Percentiles rank a stretch among this genome's conserved stretches.
phyloP scores from a whole-genome alignment of 2,113 vertebrate species.

The Hydrochoerus hydrochaeris region DNA sequence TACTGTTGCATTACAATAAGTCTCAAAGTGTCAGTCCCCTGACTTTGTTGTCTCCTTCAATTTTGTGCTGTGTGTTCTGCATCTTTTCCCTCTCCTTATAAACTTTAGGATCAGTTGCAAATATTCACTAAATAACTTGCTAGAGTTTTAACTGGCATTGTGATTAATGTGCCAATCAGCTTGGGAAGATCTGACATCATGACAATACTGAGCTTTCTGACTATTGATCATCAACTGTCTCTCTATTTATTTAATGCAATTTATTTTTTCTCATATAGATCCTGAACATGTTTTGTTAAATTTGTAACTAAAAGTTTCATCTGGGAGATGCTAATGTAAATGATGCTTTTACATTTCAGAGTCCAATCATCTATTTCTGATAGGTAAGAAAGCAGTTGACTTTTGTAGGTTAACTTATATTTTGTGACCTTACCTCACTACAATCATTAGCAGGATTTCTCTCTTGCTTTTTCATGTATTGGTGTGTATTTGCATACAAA shows the following conservation, averaged over 20 bases:
- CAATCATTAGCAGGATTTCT: not conserved
- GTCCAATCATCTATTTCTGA: not conserved
- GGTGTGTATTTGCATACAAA: not conserved
- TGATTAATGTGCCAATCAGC: not conserved
- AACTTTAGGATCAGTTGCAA: not conserved
- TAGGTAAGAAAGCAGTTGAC: not conserved
- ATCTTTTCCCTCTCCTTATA: not conserved
- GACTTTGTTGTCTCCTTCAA: not conserved
- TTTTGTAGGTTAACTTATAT: not conserved
- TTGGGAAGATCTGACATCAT: not conserved
- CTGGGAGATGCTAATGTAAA: not conserved
- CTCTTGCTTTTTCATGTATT: not conserved
- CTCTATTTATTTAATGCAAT: not conserved
- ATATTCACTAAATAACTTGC: not conserved
- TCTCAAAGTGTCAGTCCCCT: not conserved
- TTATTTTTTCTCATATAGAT: not conserved
- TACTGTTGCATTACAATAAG: not conserved
- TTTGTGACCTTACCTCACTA: not conserved
- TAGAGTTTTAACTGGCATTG: not conserved
- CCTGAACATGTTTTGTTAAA: not conserved
- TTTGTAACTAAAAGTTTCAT: conserved; percentile 9
- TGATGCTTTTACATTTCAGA: not conserved
- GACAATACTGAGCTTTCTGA: not conserved
- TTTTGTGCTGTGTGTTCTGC: not conserved
- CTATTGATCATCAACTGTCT: not conserved